Conservation (phyloP, 1,140 invertebrate genomes). For the Contarinia nasturtii region DNA sequence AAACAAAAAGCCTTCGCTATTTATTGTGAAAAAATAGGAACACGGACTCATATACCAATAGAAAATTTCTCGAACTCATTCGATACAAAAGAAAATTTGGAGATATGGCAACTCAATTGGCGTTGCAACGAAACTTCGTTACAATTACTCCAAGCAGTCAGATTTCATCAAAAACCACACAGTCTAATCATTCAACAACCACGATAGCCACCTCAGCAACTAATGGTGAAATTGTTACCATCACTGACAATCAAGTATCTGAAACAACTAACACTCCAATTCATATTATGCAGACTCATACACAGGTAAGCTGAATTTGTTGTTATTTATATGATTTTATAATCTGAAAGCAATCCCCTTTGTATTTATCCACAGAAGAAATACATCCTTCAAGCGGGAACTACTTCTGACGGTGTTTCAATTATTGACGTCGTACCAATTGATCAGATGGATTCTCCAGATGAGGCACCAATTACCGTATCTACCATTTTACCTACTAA, state of each 20-base stretch:
- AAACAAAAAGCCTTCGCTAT: no score
- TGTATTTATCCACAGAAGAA: constrained; percentile 3
- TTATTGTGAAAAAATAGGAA: no score
- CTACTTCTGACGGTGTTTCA: constrained; percentile 9
- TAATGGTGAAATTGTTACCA: constrained; percentile 2
- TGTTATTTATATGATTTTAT: neutral
- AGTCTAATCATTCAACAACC: constrained; percentile 4
- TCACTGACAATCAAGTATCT: neutral
- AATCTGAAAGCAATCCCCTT: neutral
- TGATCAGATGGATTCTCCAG: constrained; percentile 19
- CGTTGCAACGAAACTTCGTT: constrained; percentile 19
- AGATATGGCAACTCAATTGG: constrained; percentile 17
- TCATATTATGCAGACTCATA: constrained; percentile 13
- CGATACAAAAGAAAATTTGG: no score
- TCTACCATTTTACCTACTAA: constrained; percentile 7
- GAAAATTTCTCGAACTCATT: no score
- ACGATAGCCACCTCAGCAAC: constrained; percentile 5
- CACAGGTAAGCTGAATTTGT: constrained; percentile 6
- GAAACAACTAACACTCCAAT: constrained; percentile 13
- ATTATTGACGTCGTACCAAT: constrained; percentile 21
- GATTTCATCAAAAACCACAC: constrained; percentile 10
- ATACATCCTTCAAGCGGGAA: constrained; percentile 5
- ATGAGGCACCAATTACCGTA: constrained; percentile 10
- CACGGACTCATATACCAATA: no score
- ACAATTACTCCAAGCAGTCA: constrained; percentile 12